Evolutionary conservation across 2,797 vertebrate species (phyloP).

Genomic region (Etheostoma perlongum): DNA sequence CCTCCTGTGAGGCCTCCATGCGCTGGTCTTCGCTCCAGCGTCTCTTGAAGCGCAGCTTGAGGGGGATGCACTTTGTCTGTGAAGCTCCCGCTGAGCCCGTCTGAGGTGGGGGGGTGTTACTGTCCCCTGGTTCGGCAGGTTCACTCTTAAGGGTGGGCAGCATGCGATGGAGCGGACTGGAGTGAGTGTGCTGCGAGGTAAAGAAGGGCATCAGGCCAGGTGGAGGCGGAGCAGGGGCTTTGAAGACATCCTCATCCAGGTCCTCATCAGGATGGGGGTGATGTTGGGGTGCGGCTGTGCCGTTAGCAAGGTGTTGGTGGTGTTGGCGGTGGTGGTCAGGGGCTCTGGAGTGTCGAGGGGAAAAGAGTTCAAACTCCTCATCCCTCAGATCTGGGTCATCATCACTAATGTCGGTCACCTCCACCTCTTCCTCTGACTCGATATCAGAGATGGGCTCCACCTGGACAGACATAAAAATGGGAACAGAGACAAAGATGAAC

Average conservation of each 20-base stretch:
- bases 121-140: constrained; percentile 66
- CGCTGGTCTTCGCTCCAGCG: constrained; percentile 96
- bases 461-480: constrained; percentile 55
- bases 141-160: constrained; percentile 77
- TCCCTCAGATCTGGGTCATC: constrained; percentile 89
- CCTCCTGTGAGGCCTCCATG: constrained; percentile 88
- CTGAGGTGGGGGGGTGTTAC: constrained; percentile 66
- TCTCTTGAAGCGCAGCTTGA: constrained; percentile 93
- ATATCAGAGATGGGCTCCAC: constrained; percentile 94
- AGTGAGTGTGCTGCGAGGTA: constrained; percentile 64
- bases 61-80: constrained; percentile 89
- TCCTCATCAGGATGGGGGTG: constrained; percentile 83
- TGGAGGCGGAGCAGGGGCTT: constrained; percentile 87
- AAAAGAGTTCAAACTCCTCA: constrained; percentile 83
- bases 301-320: constrained; percentile 75
- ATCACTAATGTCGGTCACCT: constrained; percentile 94
- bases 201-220: constrained; percentile 80
- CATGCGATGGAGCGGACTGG: constrained; percentile 49
- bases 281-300: constrained; percentile 56
- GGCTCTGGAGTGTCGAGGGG: constrained; percentile 65
- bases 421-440: constrained; percentile 90
- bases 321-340: constrained; percentile 69
- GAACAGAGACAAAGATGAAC: constrained; percentile 14
- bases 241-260: constrained; percentile 93
- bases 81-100: constrained; percentile 25